Conservation (phyloP, 2,888 invertebrate species). For the Atrina japonica region DNA sequence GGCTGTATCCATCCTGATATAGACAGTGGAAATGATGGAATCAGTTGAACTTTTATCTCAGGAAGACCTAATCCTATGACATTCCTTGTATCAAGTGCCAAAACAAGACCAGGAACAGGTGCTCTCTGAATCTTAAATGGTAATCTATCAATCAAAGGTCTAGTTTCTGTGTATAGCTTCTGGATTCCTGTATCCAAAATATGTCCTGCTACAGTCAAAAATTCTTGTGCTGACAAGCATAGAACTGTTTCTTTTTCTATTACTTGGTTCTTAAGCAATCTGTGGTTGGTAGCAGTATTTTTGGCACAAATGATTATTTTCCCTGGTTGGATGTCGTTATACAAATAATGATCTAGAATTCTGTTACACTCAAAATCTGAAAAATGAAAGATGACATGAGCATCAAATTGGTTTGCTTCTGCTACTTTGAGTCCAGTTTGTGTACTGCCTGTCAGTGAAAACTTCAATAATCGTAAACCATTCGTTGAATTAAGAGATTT, state of each 20-base stretch:
- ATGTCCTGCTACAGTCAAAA: slow-evolving; percentile 50
- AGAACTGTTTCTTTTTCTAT: slow-evolving; percentile 3
- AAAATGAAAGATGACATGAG: slow-evolving; percentile 60
- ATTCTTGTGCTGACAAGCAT: slow-evolving; percentile 55
- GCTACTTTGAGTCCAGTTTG: slow-evolving; percentile 56
- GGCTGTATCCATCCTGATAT: slow-evolving; percentile 54
- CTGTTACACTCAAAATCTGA: slow-evolving; percentile 39
- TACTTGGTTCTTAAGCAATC: slow-evolving; percentile 20
- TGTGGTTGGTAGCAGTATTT: slow-evolving; percentile 14
- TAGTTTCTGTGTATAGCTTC: slow-evolving; percentile 57
- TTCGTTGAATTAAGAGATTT: slow-evolving; percentile 28
- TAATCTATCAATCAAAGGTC: slow-evolving; percentile 59
- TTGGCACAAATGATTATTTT: slow-evolving; percentile 57
- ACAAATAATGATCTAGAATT: slow-evolving; percentile 45
- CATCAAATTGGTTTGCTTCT: slow-evolving; percentile 62
- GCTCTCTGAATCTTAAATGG: slow-evolving; percentile 63
- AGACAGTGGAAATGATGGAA: slow-evolving; percentile 63
- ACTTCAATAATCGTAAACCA: slow-evolving; percentile 57
- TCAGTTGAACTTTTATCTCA: slow-evolving; percentile 62
- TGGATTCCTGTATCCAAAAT: slow-evolving; percentile 60
- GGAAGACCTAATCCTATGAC: slow-evolving; percentile 62
- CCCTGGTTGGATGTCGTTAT: slow-evolving; percentile 60
- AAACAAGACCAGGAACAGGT: slow-evolving; percentile 47
- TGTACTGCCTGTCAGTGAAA: slow-evolving; percentile 63
- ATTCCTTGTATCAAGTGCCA: slow-evolving; percentile 65